A percentile compares a stretch with the other conserved stretches of the same genome.
These are phyloP conservation scores for Actinemys pallida DNA, from an alignment of 2,113 vertebrate species.

Conservation along the genomic window DNA sequence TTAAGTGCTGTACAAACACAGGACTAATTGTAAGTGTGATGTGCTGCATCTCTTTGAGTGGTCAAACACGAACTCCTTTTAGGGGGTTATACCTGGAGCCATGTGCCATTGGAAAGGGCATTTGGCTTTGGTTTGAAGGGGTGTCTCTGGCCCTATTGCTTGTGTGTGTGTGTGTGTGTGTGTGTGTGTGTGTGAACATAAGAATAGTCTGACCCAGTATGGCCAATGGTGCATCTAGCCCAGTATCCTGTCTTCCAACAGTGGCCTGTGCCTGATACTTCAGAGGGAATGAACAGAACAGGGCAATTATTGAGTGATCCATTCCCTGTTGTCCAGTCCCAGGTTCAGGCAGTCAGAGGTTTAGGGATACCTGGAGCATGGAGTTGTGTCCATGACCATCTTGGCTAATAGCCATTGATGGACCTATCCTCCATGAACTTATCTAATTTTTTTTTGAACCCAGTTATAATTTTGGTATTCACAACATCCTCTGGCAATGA, in stretches of 20 bases:
- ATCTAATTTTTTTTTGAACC: not conserved
- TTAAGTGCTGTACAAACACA: not conserved
- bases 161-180: too few species aligned
- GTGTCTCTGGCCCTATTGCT: not conserved
- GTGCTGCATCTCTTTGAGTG: not conserved
- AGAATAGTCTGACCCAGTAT: not conserved
- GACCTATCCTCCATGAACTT: not conserved
- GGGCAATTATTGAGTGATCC: not conserved
- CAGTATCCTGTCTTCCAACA: not conserved
- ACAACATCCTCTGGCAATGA: not conserved
- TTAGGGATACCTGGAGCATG: not conserved
- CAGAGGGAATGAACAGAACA: not conserved
- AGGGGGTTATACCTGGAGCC: too few species aligned
- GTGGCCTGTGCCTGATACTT: not conserved
- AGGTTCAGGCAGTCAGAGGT: not conserved
- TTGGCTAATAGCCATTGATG: not conserved
- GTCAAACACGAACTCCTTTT: not conserved
- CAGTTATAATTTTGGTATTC: not conserved
- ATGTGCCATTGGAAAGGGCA: not conserved
- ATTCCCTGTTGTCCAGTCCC: not conserved
- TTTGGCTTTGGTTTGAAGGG: not conserved
- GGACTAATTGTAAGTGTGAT: not conserved
- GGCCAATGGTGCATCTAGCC: not conserved
- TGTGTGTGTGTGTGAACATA: not conserved
- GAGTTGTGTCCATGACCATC: not conserved